Percentiles rank a stretch among this genome's conserved stretches.
Evolutionary conservation across 2,113 vertebrate genomes (phyloP).

Genomic region (Ciconia maguari): DNA sequence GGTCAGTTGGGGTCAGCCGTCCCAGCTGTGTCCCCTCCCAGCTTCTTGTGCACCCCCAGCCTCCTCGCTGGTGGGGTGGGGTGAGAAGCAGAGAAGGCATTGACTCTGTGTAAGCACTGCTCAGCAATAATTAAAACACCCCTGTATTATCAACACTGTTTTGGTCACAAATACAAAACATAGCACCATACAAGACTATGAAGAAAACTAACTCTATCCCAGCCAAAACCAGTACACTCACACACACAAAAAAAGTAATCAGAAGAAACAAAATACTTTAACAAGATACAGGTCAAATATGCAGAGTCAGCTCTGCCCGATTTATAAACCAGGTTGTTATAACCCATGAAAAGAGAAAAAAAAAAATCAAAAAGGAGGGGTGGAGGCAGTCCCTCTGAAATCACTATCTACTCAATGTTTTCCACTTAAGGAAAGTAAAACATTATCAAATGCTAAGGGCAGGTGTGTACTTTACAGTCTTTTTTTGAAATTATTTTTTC

Average conservation of each 20-base stretch:
- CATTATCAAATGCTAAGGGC: not conserved
- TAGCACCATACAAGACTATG: not conserved
- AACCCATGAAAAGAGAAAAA: not conserved
- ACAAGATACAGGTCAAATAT: not conserved
- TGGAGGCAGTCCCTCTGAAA: not conserved
- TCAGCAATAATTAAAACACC: not conserved
- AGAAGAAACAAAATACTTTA: not conserved
- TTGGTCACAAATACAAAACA: not conserved
- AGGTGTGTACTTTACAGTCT: not conserved
- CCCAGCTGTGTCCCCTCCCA: not conserved
- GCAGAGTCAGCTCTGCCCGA: not conserved
- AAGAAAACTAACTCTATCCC: not conserved
- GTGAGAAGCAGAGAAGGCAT: not conserved
- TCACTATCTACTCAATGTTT: not conserved
- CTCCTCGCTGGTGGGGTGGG: fast-evolving
- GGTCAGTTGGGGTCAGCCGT: not conserved
- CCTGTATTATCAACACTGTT: not conserved
- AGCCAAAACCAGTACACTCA: not conserved
- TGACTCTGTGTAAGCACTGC: not conserved
- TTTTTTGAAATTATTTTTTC: not conserved
- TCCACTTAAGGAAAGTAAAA: not conserved
- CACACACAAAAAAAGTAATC: not conserved
- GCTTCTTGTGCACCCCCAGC: not conserved
- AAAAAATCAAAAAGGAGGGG: not conserved
- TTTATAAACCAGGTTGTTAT: not conserved